Conservation (phyloP, 2,797 vertebrate species). For the Pseudochirops corinnae region DNA sequence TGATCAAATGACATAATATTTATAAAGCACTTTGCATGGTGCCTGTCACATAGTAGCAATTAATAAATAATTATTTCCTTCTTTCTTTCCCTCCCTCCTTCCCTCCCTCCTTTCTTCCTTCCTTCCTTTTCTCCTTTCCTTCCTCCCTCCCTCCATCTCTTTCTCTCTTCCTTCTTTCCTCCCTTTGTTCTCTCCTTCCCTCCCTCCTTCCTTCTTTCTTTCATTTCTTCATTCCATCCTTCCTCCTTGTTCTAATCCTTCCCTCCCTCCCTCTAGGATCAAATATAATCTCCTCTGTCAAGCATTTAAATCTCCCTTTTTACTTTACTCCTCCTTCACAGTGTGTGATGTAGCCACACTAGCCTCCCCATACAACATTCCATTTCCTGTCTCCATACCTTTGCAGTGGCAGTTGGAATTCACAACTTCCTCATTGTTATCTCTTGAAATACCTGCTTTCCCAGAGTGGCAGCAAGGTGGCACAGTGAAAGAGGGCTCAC, state of each 20-base stretch:
- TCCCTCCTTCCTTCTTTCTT: too few relatives aligned
- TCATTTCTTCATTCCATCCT: too few relatives aligned
- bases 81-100: too few relatives aligned
- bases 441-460: background rate
- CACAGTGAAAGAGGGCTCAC: too few relatives aligned
- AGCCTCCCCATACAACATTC: background rate
- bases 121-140: rapidly evolving
- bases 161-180: too few relatives aligned
- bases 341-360: background rate
- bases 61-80: background rate
- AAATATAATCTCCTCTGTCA: background rate
- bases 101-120: background rate
- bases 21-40: too few relatives aligned
- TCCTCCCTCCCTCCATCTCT: background rate
- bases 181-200: too few relatives aligned
- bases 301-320: background rate
- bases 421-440: background rate
- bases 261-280: background rate
- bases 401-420: background rate
- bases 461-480: too few relatives aligned
- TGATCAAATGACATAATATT: background rate
- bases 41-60: background rate
- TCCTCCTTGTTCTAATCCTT: too few relatives aligned
- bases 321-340: background rate
- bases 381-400: background rate